Base-by-base conservation (phyloP, 1,140 invertebrate genomes). In the Drosophila tropicalis region DNA sequence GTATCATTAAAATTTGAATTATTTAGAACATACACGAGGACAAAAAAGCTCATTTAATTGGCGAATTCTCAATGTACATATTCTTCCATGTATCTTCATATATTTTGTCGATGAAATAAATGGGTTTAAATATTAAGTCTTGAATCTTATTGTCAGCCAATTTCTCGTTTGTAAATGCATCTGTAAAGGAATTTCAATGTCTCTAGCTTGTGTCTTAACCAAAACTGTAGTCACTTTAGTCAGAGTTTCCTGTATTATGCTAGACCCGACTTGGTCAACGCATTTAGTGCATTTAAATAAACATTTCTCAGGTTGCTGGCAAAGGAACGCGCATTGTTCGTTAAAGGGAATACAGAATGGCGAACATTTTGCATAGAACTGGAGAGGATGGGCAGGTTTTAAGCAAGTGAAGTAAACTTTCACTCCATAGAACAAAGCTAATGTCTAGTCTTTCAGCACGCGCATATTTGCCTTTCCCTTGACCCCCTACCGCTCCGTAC, bases 261-360 rank as follows among this genome's bases (percentile, higher is more conserved):
- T 76, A 76, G 73, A 57, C 68, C 54, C 10, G 36, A 62, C 62
- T 62, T 62, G 67, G 58, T 29, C 57, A 83, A 89, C 84, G 84
- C 84, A 89, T 89, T 89, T 89, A 80, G 69, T 76, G 85, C 80
- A 87, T 89, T 89, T 89, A 89, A 89, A 89, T 89, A 89, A 89
- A 84, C 85, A 89, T 89, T 89, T 87, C 71, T 72, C 83, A 81
- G 77, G 44, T 51, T 68, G 19, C 58, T n/a, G 51, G 25, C 44
- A 64, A 64, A 62, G 58, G 44, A 67, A 79, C 55, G 67, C 58
- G 65, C 81, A 85, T 86, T 87, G 82, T 87, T 87, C 32, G 75
- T 65, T 68, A 84, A 72, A 81, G 69, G 62, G n/a, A 58, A 58
- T 25, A 19, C 25, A 36, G 56, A 58, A 58, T 17, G 29, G 32